Conservation (phyloP, 2,888 invertebrate genomes). For the Macrophya annulata region DNA sequence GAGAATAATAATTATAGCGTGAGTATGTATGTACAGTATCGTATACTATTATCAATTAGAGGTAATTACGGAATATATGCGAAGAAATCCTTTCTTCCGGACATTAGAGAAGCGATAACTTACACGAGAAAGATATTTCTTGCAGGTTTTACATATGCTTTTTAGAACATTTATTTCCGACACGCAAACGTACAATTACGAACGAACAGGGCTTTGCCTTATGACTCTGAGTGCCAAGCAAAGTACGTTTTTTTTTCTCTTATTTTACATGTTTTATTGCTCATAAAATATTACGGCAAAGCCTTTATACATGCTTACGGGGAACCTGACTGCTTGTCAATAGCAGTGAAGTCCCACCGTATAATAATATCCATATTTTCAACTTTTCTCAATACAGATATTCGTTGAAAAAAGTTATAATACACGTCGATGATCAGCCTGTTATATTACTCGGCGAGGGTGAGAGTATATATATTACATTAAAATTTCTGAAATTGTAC, state of each 20-base stretch:
- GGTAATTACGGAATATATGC: conserved; percentile 14
- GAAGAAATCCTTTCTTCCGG: conserved; percentile 39
- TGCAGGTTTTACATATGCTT: conserved; percentile 44
- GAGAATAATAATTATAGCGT: conserved; percentile 5
- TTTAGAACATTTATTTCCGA: conserved; percentile 45
- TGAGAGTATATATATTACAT: conserved; percentile 1
- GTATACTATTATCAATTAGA: conserved; percentile 42
- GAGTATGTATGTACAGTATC: not conserved
- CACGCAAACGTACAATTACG: conserved; percentile 53
- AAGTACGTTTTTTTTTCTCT: conserved; percentile 6
- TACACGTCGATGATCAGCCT: conserved; percentile 2
- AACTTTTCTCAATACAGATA: conserved; percentile 18
- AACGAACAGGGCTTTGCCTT: conserved; percentile 14
- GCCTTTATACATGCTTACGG: conserved; percentile 16
- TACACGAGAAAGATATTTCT: conserved; percentile 36
- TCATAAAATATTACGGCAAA: conserved; percentile 22
- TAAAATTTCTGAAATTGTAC: not conserved
- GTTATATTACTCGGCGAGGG: not conserved
- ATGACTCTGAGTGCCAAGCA: conserved; percentile 21
- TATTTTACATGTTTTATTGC: conserved; percentile 37
- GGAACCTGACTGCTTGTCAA: conserved; percentile 30
- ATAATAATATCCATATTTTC: conserved; percentile 9
- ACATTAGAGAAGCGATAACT: conserved; percentile 48
- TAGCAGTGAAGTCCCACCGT: not conserved
- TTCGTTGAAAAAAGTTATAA: not conserved